These are phyloP conservation scores for Serripes groenlandicus DNA, from an alignment of 2,888 invertebrate species.

Conservation along the genomic window DNA sequence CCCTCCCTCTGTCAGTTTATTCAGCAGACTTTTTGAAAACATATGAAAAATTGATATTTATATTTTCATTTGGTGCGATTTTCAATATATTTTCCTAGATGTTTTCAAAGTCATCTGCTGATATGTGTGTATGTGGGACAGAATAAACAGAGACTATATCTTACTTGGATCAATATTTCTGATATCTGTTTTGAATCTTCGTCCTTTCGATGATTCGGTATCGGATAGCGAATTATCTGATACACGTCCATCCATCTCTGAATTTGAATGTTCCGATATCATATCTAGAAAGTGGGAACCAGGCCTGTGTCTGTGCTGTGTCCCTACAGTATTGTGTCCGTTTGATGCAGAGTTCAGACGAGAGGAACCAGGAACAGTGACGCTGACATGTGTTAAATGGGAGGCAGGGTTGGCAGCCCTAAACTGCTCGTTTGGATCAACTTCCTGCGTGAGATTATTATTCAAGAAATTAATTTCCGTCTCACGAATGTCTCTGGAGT, in stretches of 20 bases:
- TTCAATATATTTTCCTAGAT: too few species aligned
- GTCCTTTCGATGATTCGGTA: constrained; percentile 59
- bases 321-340: constrained; percentile 30
- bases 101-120: too few species aligned
- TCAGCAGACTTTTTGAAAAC: too few species aligned
- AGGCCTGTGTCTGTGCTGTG: constrained; percentile 16
- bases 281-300: constrained; percentile 60
- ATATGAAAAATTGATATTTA: too few species aligned
- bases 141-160: not conserved
- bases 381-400: constrained; percentile 72
- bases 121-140: too few species aligned
- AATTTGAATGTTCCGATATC: constrained; percentile 54
- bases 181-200: constrained; percentile 66
- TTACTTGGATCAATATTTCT: constrained; percentile 70
- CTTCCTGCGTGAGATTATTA: constrained; percentile 67
- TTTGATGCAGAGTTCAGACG: constrained; percentile 37
- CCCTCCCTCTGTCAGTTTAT: too few species aligned
- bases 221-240: constrained; percentile 68
- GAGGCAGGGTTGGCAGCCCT: constrained; percentile 33
- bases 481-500: constrained; percentile 78
- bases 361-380: constrained; percentile 71
- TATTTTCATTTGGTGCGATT: too few species aligned
- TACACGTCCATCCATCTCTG: constrained; percentile 62
- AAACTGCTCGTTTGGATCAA: constrained; percentile 44
- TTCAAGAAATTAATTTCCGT: constrained; percentile 81